Conservation (phyloP, 2,888 invertebrate species). For the Hoplodrina ambigua region DNA sequence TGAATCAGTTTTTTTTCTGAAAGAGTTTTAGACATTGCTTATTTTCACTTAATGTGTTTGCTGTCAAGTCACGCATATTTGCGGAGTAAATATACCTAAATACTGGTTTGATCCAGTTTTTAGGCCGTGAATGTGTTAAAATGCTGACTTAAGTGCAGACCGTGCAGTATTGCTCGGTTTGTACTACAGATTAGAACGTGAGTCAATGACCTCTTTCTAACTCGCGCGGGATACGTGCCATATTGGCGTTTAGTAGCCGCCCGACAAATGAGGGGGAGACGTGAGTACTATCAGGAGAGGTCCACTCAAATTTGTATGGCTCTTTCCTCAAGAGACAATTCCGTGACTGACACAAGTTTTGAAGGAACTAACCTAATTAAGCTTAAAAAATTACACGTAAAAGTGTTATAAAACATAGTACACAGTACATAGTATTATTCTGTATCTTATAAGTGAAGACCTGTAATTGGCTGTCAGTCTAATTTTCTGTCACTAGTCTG, state of each 20-base stretch:
- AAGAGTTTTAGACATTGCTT: background rate
- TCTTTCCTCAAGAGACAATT: background rate
- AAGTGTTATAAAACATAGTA: no score
- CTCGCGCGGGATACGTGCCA: slow-evolving; percentile 41
- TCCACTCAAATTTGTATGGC: slow-evolving; percentile 19
- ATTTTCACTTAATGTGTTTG: background rate
- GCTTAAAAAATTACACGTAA: no score
- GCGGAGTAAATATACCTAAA: no score
- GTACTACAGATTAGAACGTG: slow-evolving; percentile 13
- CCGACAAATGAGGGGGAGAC: slow-evolving; percentile 16
- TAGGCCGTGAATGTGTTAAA: background rate
- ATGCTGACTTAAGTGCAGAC: background rate
- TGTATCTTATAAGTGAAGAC: no score
- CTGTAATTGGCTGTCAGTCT: no score
- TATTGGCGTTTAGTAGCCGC: background rate
- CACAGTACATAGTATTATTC: no score
- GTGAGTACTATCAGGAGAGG: slow-evolving; percentile 15
- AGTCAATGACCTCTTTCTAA: slow-evolving; percentile 31
- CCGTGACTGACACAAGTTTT: background rate
- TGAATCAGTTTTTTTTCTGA: no score
- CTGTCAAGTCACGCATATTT: no score
- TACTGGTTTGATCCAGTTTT: background rate
- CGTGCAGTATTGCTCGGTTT: background rate
- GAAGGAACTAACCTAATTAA: no score
- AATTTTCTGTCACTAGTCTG: no score